Evolutionary conservation across 2,797 vertebrate species (phyloP).

Genomic region (Leptatherina wallacei): DNA sequence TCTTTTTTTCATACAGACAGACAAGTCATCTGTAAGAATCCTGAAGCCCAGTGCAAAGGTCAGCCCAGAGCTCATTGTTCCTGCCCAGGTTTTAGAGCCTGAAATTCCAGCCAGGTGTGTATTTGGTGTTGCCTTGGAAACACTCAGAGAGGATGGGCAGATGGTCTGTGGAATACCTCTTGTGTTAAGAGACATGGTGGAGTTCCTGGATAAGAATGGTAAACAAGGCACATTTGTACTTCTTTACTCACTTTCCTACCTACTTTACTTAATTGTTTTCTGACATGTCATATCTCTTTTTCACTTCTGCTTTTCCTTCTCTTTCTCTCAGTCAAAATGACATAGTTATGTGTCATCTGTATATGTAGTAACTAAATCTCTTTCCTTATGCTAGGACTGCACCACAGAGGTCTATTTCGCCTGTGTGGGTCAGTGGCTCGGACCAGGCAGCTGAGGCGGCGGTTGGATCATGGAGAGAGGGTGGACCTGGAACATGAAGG

Average conservation of each 20-base stretch:
- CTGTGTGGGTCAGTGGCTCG: constrained; percentile 80
- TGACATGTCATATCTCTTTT: background rate
- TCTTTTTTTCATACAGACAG: constrained; percentile 67
- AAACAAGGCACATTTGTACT: constrained; percentile 20
- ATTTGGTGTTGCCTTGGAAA: constrained; percentile 82
- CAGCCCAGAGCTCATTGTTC: constrained; percentile 60
- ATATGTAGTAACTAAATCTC: background rate
- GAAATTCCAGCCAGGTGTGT: constrained; percentile 23
- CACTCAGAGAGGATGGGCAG: constrained; percentile 62
- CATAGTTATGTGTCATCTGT: background rate
- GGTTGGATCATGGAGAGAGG: constrained; percentile 81
- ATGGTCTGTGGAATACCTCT: constrained; percentile 75
- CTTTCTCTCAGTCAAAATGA: background rate
- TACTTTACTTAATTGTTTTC: background rate
- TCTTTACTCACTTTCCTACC: background rate
- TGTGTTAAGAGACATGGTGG: constrained; percentile 82
- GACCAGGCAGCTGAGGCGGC: constrained; percentile 79
- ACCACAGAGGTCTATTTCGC: constrained; percentile 83
- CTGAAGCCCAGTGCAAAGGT: constrained; percentile 74
- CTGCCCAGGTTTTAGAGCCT: constrained; percentile 33
- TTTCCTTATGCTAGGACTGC: constrained; percentile 69
- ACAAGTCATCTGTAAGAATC: constrained; percentile 77
- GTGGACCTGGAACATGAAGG: constrained; percentile 79
- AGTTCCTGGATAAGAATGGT: constrained; percentile 84
- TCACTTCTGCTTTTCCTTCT: background rate